Percentiles rank a stretch among this genome's conserved stretches.
These are phyloP conservation scores for Tenrec ecaudatus DNA, from an alignment of 2,113 vertebrate genomes.

Conservation along the genomic window DNA sequence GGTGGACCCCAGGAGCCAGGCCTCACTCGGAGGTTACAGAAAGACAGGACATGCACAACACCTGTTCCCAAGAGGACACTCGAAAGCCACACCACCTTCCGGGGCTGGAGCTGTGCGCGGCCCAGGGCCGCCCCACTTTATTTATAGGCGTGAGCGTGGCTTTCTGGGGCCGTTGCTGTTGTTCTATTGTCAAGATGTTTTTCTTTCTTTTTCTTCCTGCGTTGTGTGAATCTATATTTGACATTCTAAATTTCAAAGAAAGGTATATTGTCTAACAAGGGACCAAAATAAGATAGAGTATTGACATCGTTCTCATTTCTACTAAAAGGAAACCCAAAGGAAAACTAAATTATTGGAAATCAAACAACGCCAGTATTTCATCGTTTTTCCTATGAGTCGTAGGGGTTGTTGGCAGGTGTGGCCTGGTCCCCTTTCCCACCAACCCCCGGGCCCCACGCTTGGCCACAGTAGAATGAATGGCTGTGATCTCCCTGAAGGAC, in stretches of 20 bases:
- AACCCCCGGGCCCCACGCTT: not conserved
- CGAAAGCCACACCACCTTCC: not conserved
- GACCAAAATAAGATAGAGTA: slow-evolving; percentile 86
- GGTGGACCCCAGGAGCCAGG: slow-evolving; percentile 68
- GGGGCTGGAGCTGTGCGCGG: not conserved
- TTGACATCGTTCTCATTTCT: slow-evolving; percentile 82
- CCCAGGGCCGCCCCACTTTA: slow-evolving; percentile 80
- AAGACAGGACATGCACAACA: not conserved
- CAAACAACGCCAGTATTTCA: slow-evolving; percentile 32
- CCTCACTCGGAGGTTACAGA: slow-evolving; percentile 58
- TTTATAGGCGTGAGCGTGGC: slow-evolving; percentile 84
- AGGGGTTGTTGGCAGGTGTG: slow-evolving; percentile 46
- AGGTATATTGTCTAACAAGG: slow-evolving; percentile 87
- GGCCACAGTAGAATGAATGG: slow-evolving; percentile 69
- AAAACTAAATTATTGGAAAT: slow-evolving; percentile 87
- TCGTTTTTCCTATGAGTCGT: slow-evolving; percentile 58
- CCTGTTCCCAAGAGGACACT: not conserved
- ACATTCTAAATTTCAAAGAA: slow-evolving; percentile 85
- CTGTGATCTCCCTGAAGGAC: slow-evolving; percentile 63
- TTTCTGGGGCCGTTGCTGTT: slow-evolving; percentile 47
- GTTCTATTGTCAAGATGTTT: not conserved
- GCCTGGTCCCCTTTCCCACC: not conserved
- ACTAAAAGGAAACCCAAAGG: slow-evolving; percentile 76
- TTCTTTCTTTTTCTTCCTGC: not conserved
- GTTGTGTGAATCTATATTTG: slow-evolving; percentile 84